Conservation (phyloP, 2,797 vertebrate species). For the Chelon auratus region DNA sequence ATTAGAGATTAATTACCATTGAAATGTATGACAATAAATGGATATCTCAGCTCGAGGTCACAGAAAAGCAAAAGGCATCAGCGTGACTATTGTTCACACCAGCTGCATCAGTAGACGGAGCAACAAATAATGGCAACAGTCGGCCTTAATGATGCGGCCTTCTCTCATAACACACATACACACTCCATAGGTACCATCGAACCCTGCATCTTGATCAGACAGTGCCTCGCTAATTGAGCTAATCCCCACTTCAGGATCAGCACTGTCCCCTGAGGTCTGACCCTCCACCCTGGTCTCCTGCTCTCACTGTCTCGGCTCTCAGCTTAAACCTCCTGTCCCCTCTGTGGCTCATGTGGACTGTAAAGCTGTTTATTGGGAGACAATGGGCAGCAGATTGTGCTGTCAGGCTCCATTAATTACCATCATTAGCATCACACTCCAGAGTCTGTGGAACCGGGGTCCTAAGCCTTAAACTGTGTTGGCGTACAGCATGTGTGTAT, state of each 20-base stretch:
- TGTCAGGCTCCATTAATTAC: conserved; percentile 99
- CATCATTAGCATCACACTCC: conserved; percentile 98
- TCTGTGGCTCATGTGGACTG: conserved; percentile 88
- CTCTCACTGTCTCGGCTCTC: conserved; percentile 60
- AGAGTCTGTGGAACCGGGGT: conserved; percentile 83
- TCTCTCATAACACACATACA: conserved; percentile 59
- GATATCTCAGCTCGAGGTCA: conserved; percentile 62
- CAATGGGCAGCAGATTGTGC: conserved; percentile 99
- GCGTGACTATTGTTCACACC: conserved; percentile 64
- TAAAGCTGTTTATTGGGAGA: conserved; percentile 89
- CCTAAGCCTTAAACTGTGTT: conserved; percentile 81
- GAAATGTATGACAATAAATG: conserved; percentile 69
- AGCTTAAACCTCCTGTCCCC: conserved; percentile 68
- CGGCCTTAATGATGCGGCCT: conserved; percentile 75
- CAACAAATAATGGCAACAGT: conserved; percentile 78
- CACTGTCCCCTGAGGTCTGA: conserved; percentile 81
- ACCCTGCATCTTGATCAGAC: conserved; percentile 88
- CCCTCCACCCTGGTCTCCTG: conserved; percentile 67
- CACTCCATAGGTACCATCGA: conserved; percentile 54
- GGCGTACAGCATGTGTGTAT: conserved; percentile 37
- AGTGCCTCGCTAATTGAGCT: conserved; percentile 89
- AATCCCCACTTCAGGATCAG: conserved; percentile 96
- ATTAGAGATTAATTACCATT: conserved; percentile 61
- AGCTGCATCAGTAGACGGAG: conserved; percentile 67
- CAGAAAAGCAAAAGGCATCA: conserved; percentile 52